Percentiles rank a stretch among this genome's conserved stretches.
Conservation (phyloP, 2,797 vertebrate species). For the Synanceia verrucosa region DNA sequence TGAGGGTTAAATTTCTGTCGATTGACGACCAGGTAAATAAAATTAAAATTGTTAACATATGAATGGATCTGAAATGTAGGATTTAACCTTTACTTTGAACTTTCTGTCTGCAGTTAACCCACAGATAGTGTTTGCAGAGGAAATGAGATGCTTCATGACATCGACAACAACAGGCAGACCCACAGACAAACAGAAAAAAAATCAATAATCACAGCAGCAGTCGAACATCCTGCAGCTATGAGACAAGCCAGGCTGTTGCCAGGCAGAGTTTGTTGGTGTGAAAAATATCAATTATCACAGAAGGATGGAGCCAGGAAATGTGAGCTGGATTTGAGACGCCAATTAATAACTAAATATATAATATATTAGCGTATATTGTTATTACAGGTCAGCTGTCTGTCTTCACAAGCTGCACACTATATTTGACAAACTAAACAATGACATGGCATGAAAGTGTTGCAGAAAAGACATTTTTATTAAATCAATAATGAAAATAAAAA, state of each 20-base stretch:
- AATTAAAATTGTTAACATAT: not conserved
- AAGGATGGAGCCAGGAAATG: not conserved
- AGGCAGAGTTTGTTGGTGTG: slow-evolving; percentile 34
- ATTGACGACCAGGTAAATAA: no score
- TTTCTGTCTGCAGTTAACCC: not conserved
- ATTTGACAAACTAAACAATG: not conserved
- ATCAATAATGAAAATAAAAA: no score
- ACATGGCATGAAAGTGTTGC: not conserved
- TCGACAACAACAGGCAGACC: not conserved
- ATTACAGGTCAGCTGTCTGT: no score
- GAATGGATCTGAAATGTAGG: not conserved
- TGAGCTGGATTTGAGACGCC: not conserved
- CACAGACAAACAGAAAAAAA: slow-evolving; percentile 10
- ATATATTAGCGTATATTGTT: no score
- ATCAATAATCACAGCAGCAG: slow-evolving; percentile 36
- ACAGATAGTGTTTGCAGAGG: slow-evolving; percentile 3
- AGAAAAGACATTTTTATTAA: not conserved
- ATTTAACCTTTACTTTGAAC: not conserved
- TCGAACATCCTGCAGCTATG: not conserved
- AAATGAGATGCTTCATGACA: not conserved
- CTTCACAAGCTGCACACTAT: not conserved
- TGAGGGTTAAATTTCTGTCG: no score
- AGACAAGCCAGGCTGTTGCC: slow-evolving; percentile 43
- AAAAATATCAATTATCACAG: not conserved
- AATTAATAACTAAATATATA: not conserved